phyloP scores from a whole-genome alignment of 1,140 invertebrate species.

The Lepeophtheirus salmonis region DNA sequence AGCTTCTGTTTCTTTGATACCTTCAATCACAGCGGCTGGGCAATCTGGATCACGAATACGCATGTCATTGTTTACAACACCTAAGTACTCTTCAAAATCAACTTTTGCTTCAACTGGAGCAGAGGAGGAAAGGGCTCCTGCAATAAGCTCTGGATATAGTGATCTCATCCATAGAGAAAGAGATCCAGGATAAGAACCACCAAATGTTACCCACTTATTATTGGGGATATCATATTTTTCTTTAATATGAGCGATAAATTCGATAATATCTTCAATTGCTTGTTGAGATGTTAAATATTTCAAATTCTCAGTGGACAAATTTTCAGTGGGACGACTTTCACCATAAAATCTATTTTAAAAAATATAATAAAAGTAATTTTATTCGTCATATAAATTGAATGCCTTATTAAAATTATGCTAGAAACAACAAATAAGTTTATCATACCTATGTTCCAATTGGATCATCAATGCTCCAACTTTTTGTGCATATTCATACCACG shows the following conservation, averaged over 20 bases:
- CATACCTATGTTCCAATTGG: constrained; percentile 53
- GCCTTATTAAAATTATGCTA: too few relatives aligned
- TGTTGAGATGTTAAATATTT: constrained; percentile 59
- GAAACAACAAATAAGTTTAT: neutral
- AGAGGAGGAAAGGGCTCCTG: constrained; percentile 61
- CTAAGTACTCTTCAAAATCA: constrained; percentile 48
- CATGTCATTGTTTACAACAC: constrained; percentile 48
- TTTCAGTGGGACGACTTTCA: constrained; percentile 60
- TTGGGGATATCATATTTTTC: constrained; percentile 37
- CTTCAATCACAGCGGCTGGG: constrained; percentile 23
- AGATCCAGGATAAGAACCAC: constrained; percentile 77
- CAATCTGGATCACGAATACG: constrained; percentile 40
- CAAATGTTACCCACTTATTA: constrained; percentile 76
- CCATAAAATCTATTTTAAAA: constrained; percentile 54
- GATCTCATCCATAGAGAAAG: constrained; percentile 68
- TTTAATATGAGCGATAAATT: constrained; percentile 52
- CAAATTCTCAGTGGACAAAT: constrained; percentile 44
- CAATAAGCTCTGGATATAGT: constrained; percentile 73
- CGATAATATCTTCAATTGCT: constrained; percentile 65
- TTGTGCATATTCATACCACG: constrained; percentile 64
- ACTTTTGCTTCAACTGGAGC: constrained; percentile 64
- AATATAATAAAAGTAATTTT: neutral
- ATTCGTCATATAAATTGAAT: too few relatives aligned
- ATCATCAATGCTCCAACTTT: constrained; percentile 60
- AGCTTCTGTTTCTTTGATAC: constrained; percentile 22